These are phyloP conservation scores for Malurus melanocephalus DNA, from an alignment of 2,113 vertebrate species.

Conservation along the genomic window DNA sequence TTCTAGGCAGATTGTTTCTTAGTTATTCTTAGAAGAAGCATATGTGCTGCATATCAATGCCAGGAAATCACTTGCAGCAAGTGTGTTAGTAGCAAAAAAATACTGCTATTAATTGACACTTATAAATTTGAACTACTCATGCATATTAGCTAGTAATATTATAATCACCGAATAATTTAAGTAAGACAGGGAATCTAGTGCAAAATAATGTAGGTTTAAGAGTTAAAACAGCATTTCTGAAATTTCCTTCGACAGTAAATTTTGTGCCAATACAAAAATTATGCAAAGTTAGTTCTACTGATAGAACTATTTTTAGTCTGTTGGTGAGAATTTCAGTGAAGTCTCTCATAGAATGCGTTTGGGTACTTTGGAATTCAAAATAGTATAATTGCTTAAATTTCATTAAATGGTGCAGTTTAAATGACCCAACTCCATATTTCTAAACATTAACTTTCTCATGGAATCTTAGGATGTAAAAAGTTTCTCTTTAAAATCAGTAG, in stretches of 20 bases:
- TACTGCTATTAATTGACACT: background rate
- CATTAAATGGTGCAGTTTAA: background rate
- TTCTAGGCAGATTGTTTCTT: slow-evolving; percentile 65
- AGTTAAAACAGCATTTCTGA: background rate
- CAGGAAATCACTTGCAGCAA: slow-evolving; percentile 62
- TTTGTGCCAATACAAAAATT: background rate
- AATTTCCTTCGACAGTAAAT: background rate
- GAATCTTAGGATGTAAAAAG: background rate
- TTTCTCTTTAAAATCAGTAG: background rate
- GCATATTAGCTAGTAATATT: background rate
- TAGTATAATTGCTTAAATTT: background rate
- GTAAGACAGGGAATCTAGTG: background rate
- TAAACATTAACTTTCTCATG: background rate
- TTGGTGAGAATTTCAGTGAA: background rate
- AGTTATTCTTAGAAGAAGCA: slow-evolving; percentile 71
- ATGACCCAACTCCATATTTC: background rate
- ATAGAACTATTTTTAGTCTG: background rate
- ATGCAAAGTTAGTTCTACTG: background rate
- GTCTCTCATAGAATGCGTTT: background rate
- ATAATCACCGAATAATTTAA: background rate
- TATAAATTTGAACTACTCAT: slow-evolving; percentile 4
- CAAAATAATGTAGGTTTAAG: background rate
- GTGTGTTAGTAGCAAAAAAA: slow-evolving; percentile 5
- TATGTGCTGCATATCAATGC: slow-evolving; percentile 51
- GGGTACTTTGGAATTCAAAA: background rate